Base-by-base conservation (phyloP, 1,140 invertebrate species). In the Callitettix versicolor region DNA sequence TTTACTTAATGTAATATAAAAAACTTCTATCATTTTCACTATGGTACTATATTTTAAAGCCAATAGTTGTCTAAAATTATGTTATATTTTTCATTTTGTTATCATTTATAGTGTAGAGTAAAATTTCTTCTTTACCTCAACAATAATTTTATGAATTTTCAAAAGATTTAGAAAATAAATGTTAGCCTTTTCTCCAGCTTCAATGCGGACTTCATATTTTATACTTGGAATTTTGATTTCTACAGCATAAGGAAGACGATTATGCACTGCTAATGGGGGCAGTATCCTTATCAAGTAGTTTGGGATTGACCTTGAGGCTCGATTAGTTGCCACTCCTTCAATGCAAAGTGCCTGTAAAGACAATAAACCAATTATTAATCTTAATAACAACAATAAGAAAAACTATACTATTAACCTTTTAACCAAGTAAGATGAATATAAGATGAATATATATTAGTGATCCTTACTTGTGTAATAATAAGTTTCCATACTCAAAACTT, bases 241-340 rank as follows among this genome's bases (percentile, higher is more conserved):
- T 7, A 85, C 63, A 1, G 79, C 77, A 61, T 83, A 82, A 1
- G 87, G 87, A 24, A 91, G 72, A 42, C 81, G 78, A 66, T 91
- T 91, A 67, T 87, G 81, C 5, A 91, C 72, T 14, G 81, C 72
- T 20, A 90, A 69, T 0, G 87, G 84, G 1, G 87, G 83, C 55
- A 86, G 64, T 6, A 89, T 71, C 33, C 77, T 76, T 24, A 91
- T 74, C 3, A 81, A 69, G 62, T 86, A 86, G 65, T 88, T 88
- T 0, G 86, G 86, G 14, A 87, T 70, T 24, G 71, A 62, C 52
- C 71, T 69, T 56, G 67, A 72, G 60, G 63, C 58, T 53, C 15
- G 64, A 56, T 58, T 59, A 56, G 30, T 60, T 55, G 67, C 55
- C 7, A 65, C 62, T 38, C 71, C 73, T 60, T 76, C 73, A 53